Base-by-base conservation (phyloP, 2,797 vertebrate genomes). In the Bufotes viridis region DNA sequence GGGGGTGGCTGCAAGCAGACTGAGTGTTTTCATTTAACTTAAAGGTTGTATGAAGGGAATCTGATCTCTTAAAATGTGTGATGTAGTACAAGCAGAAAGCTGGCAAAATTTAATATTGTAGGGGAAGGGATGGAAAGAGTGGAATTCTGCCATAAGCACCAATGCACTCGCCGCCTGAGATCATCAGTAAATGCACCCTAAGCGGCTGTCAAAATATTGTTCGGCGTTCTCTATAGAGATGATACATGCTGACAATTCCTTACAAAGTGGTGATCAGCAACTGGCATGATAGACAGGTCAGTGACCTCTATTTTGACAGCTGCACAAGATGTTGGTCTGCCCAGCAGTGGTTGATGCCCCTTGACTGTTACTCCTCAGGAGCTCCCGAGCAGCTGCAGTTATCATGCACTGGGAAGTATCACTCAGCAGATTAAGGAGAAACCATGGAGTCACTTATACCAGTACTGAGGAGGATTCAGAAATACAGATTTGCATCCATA, bases 201-300 rank as follows among this genome's bases (percentile, higher is more conserved):
- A 53, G 49, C 49, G 7, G 75, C 22, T 55, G 49, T 78, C 51
- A 24, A 53, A 78, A 78, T 53, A 78, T 78, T 78, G 22, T 78
- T 55, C n/a, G 6, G 8, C 22, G 13, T n/a, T 22, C 10, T 53
- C 20, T 75, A 53, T 12, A 75, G 20, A 13, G 22, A 55, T 78
- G 34, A n/a, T 78, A 17, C 75, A 53, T 78, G 72, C 75, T 78
- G 75, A 78, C 67, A 74, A 49, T 22, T 53, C 22, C 18, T 74
- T 9, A 22, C n/a, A 29, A 34, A 51, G 5, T 7, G 9, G 18
- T n/a, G 20, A 75, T 75, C 14, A 18, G 75, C 4, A 11, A 55
- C 10, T n/a, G 74, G 49, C 22, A 24, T 24, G 74, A 24, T 15
- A 51, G 51, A 53, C n/a, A 8, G 51, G 51, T 55, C 22, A 78